These are phyloP conservation scores for Dysmachus trigonus DNA, from an alignment of 2,888 invertebrate genomes.

Conservation along the genomic window DNA sequence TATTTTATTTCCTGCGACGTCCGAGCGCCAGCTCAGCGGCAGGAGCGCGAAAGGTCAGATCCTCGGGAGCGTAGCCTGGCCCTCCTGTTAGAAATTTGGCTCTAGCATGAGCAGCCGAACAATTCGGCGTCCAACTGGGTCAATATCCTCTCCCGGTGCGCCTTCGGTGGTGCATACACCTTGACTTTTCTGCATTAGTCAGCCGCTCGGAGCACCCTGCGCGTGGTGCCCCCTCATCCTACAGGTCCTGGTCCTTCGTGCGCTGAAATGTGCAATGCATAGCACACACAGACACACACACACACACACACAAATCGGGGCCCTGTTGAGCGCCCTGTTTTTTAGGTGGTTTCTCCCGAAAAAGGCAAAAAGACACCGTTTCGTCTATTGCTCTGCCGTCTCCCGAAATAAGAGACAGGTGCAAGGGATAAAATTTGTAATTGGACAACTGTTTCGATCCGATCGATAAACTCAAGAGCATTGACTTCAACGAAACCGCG, in stretches of 20 bases:
- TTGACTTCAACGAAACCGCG: background rate
- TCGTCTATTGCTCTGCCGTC: constrained; percentile 30
- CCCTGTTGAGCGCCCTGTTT: constrained; percentile 15
- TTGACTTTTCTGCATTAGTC: constrained; percentile 38
- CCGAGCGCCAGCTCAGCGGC: background rate
- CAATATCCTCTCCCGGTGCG: constrained; percentile 24
- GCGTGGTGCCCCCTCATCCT: background rate
- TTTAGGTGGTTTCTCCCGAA: background rate
- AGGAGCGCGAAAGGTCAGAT: background rate
- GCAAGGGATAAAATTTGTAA: constrained; percentile 42
- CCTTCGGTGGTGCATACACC: constrained; percentile 28
- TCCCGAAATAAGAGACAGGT: constrained; percentile 39
- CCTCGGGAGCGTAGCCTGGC: background rate
- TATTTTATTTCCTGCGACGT: background rate
- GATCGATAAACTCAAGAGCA: constrained; percentile 38
- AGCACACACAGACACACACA: background rate
- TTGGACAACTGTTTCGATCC: constrained; percentile 42
- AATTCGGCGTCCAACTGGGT: constrained; percentile 32
- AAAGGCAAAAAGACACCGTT: background rate
- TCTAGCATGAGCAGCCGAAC: constrained; percentile 1
- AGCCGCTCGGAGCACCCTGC: constrained; percentile 2
- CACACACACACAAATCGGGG: background rate
- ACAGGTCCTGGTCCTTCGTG: background rate
- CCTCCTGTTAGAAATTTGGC: background rate
- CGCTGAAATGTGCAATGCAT: background rate